Evolutionary conservation across 2,797 vertebrate species (phyloP).

Genomic region (Tapirus indicus): DNA sequence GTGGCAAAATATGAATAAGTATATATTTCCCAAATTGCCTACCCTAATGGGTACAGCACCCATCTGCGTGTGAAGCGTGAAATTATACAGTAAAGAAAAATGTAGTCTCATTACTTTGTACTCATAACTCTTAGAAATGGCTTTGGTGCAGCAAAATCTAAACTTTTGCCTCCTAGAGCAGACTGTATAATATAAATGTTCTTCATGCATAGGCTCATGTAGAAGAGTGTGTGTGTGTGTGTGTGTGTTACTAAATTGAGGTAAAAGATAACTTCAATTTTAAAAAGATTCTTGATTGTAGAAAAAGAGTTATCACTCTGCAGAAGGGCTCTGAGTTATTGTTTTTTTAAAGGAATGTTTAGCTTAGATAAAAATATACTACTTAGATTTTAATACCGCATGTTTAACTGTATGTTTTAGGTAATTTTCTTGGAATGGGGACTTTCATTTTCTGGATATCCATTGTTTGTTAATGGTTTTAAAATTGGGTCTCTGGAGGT

Average conservation of each 20-base stretch:
- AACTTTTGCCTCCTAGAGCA: background rate
- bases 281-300: background rate
- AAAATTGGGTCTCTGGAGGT: background rate
- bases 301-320: constrained; percentile 7
- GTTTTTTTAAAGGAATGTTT: constrained; percentile 37
- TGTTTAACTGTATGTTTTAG: constrained; percentile 23
- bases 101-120: background rate
- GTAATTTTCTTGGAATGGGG: background rate
- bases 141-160: background rate
- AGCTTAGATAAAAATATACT: background rate
- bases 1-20: background rate
- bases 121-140: background rate
- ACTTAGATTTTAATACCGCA: background rate
- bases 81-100: constrained; percentile 41
- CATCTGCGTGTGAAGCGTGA: background rate
- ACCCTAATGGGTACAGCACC: background rate
- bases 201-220: background rate
- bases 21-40: background rate
- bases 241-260: constrained; percentile 1
- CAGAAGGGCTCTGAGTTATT: background rate
- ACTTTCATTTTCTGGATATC: constrained; percentile 18
- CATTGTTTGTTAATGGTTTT: constrained; percentile 38
- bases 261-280: constrained; percentile 40
- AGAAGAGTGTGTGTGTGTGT: background rate
- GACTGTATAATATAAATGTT: constrained; percentile 8